Percentiles rank a stretch among this genome's conserved stretches.
Conservation (phyloP, 2,888 invertebrate species). For the Trichogramma evanescens region DNA sequence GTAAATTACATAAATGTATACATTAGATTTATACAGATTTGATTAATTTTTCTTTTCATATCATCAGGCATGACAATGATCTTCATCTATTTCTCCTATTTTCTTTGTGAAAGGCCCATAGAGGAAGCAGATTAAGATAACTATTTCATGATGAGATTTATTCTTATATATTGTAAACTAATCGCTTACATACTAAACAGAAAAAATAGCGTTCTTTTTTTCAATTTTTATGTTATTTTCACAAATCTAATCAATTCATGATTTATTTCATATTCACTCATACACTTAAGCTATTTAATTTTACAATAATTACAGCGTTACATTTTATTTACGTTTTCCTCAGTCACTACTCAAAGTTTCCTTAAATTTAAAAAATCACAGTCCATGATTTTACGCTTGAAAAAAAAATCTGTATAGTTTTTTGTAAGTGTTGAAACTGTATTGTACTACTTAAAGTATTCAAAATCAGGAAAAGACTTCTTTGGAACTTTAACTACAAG, state of each 20-base stretch:
- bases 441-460: background rate
- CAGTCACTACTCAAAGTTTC: slow-evolving; percentile 16
- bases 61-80: too few relatives aligned
- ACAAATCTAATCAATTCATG: slow-evolving; percentile 11
- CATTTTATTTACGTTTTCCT: slow-evolving; percentile 14
- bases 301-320: slow-evolving; percentile 23
- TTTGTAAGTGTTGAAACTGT: background rate
- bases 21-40: too few relatives aligned
- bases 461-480: slow-evolving; percentile 10
- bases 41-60: too few relatives aligned
- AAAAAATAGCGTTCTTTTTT: slow-evolving; percentile 16
- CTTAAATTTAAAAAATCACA: slow-evolving; percentile 24
- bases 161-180: too few relatives aligned
- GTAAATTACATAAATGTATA: too few relatives aligned
- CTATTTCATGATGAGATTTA: too few relatives aligned
- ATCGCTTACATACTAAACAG: background rate
- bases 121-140: too few relatives aligned
- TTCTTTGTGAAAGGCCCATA: too few relatives aligned
- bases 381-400: slow-evolving; percentile 19
- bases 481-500: slow-evolving; percentile 14
- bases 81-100: too few relatives aligned
- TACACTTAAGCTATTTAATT: slow-evolving; percentile 18
- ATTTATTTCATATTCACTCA: slow-evolving; percentile 15
- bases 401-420: slow-evolving; percentile 12
- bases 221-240: slow-evolving; percentile 10